Evolutionary conservation across 2,797 vertebrate species (phyloP).

Genomic region (Champsocephalus gunnari): DNA sequence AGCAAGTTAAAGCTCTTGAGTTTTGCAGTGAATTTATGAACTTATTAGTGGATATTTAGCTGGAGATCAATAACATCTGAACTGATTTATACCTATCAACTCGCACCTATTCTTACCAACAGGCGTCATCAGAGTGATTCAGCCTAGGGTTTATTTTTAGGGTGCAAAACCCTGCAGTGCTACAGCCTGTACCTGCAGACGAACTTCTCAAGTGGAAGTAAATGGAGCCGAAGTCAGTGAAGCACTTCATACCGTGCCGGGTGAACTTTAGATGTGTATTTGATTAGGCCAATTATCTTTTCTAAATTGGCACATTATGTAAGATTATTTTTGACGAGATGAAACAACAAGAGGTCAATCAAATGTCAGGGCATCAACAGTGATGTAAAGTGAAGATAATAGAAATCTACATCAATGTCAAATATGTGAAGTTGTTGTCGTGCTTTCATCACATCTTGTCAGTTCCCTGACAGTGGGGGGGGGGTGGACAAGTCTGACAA

Average conservation of each 20-base stretch:
- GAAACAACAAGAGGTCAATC: conserved; percentile 48
- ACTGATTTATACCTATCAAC: neutral
- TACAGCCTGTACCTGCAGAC: conserved; percentile 39
- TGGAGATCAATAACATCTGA: neutral
- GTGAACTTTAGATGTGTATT: conserved; percentile 9
- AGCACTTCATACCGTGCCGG: conserved; percentile 3
- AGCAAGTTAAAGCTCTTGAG: conserved; percentile 7
- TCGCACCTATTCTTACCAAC: neutral
- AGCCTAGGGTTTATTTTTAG: conserved; percentile 40
- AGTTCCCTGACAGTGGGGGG: conserved; percentile 53
- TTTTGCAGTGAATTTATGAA: conserved; percentile 4
- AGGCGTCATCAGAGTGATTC: conserved; percentile 18
- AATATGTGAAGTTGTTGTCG: conserved; percentile 45
- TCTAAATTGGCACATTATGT: conserved; percentile 19
- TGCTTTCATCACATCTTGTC: conserved; percentile 39
- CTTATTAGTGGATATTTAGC: neutral
- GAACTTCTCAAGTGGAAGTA: conserved; percentile 47
- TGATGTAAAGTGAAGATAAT: conserved; percentile 43
- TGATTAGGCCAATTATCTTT: conserved; percentile 34
- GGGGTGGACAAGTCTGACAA: conserved; percentile 64
- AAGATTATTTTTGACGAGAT: conserved; percentile 29
- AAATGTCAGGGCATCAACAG: conserved; percentile 38
- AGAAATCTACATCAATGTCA: conserved; percentile 22
- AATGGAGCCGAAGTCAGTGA: conserved; percentile 31
- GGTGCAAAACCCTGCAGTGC: conserved; percentile 16